Conservation (phyloP, 2,888 invertebrate species). For the Alentia gelatinosa region DNA sequence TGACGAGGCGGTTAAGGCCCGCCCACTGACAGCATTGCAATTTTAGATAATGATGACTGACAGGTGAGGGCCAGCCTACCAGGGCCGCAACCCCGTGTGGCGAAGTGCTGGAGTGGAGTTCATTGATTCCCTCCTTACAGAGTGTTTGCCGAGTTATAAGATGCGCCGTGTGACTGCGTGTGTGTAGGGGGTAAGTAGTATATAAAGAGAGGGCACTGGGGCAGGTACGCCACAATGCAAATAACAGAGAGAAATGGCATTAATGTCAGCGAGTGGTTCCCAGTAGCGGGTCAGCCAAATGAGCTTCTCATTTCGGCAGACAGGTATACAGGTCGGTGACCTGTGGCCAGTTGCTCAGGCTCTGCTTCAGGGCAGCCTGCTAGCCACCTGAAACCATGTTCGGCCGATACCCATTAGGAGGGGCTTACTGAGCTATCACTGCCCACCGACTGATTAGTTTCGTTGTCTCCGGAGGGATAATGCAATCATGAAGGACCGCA, state of each 20-base stretch:
- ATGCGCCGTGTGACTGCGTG: not conserved
- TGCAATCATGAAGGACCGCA: not conserved
- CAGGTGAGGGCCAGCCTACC: not conserved
- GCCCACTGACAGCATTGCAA: not conserved
- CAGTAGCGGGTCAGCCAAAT: no score
- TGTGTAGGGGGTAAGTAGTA: not conserved
- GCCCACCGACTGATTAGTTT: not conserved
- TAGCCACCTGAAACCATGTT: not conserved
- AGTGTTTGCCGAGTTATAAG: not conserved
- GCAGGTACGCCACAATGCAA: not conserved
- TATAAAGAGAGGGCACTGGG: not conserved
- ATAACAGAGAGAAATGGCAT: no score
- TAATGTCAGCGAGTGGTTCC: no score
- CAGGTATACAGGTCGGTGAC: not conserved
- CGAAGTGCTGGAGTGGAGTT: no score
- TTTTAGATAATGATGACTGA: not conserved
- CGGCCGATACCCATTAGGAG: not conserved
- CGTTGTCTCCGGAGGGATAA: slow-evolving; percentile 26
- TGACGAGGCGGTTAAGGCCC: not conserved
- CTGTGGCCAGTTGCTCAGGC: not conserved
- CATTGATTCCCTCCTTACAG: not conserved
- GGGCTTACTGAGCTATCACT: not conserved
- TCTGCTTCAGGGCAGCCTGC: not conserved
- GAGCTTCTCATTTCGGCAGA: not conserved
- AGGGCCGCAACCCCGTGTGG: not conserved